Base-by-base conservation (phyloP, 2,888 invertebrate genomes). In the Tipula vernalis region DNA sequence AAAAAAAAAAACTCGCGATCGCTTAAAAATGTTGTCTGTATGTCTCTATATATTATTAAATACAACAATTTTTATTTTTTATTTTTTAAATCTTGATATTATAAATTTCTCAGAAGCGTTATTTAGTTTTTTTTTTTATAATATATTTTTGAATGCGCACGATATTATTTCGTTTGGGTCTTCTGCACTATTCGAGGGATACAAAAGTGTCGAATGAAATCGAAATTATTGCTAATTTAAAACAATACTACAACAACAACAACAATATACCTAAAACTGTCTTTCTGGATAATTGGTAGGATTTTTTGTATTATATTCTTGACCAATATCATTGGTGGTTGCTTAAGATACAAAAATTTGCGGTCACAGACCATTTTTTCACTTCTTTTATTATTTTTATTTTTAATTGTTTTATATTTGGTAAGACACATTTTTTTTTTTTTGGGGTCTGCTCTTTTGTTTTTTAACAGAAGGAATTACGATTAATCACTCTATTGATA, bases 11-110 rank as follows among this genome's bases (percentile, higher is more conserved):
- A 71, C 28, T 71, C 71, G 71, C 71, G 71, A 71, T 71, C 71
- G 71, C 71, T 71, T 71, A 71, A 71, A 71, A 71, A 71, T 71
- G 71, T 71, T 71, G 71, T 71, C 71, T 71, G 71, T 71, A 71
- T 28, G 71, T 71, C 71, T 71, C 71, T 28, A 18, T 71, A 71
- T 28, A 10, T 44, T 10, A 3, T 6, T 44, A 12, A 3, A 44
- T 10, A 44, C 44, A 44, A 44, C 12, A 39, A 28, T 28, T 28
- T 28, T 28, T 28, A 28, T 28, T 28, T 28, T 28, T 18, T 57
- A 5, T 57, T 71, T 18, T 71, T 71, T 71, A 28, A 71, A 71
- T 71, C 71, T 71, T 71, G 71, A 71, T 57, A 57, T 57, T 71
- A 71, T 71, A 71, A 71, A 71, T 71, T 71, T 71, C 71, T 28